These are phyloP conservation scores for Erebia palarica DNA, from an alignment of 2,888 invertebrate genomes.

Conservation along the genomic window DNA sequence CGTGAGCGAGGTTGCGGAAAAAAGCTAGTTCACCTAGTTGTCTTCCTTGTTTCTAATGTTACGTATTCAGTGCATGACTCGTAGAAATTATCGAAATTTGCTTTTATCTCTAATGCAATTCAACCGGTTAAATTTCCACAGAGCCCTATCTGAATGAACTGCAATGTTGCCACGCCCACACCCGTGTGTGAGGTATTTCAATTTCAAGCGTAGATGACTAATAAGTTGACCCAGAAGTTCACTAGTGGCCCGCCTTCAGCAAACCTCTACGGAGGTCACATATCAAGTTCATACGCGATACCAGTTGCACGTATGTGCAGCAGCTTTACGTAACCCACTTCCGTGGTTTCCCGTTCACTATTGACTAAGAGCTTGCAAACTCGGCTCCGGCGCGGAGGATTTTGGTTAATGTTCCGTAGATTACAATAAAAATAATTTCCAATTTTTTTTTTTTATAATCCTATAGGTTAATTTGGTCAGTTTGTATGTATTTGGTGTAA, in stretches of 20 bases:
- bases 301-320: constrained; percentile 48
- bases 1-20: no score
- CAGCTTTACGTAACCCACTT: constrained; percentile 44
- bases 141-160: not conserved
- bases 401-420: not conserved
- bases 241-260: constrained; percentile 56
- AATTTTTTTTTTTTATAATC: no score
- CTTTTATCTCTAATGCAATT: no score
- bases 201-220: constrained; percentile 47
- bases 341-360: constrained; percentile 37
- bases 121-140: not conserved
- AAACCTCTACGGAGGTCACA: constrained; percentile 69
- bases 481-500: no score
- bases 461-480: no score
- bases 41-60: no score
- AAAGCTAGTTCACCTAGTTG: no score
- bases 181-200: constrained; percentile 19
- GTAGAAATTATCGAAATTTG: no score
- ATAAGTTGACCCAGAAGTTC: constrained; percentile 51
- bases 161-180: constrained; percentile 7
- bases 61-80: no score
- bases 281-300: constrained; percentile 71
- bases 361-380: constrained; percentile 29
- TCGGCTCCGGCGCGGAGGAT: constrained; percentile 4
- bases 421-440: no score